Evolutionary conservation across 2,888 invertebrate species (phyloP), one percentile per base, ranked within the genome.

Genomic region (Orchestes rusci): DNA sequence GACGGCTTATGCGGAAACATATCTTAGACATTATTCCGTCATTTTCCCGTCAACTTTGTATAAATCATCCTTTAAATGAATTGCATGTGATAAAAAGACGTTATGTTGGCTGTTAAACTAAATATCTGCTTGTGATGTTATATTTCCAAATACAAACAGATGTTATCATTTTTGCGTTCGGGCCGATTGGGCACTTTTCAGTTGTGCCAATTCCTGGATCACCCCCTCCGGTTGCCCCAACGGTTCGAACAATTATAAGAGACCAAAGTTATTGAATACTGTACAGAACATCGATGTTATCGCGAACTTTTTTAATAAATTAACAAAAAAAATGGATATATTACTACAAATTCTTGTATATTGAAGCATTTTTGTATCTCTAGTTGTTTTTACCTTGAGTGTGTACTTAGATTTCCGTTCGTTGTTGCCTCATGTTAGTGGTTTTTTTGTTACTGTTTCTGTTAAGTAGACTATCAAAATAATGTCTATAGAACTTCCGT

Each of bases 41-140:
- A n/a, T n/a, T n/a, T n/a, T n/a, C n/a, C n/a, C n/a, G n/a, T n/a
- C n/a, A n/a, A n/a, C n/a, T n/a, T n/a, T n/a, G n/a, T n/a, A n/a
- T n/a, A 33, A 5, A 18, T 16, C 17, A 48, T 43, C 41, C 38
- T 48, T 40, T 42, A 45, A 38, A 45, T 41, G 59, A 64, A 60
- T 63, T 67, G 66, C 66, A 67, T 66, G 65, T 67, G 66, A 67
- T 66, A 42, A 19, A 42, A 66, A 59, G 2, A 57, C 43, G 57
- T 65, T 66, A 60, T 62, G 63, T 65, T 64, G 59, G 61, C 61
- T 62, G 63, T 65, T 65, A 56, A 58, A 53, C 56, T 48, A n/a
- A n/a, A n/a, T n/a, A 56, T 59, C 58, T 53, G 60, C 60, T 63
- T 57, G 47, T 50, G 45, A 55, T 52, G 53, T 43, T 51, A n/a